phyloP scores from a whole-genome alignment of 2,888 invertebrate species.

The Dromius quadrimaculatus region DNA sequence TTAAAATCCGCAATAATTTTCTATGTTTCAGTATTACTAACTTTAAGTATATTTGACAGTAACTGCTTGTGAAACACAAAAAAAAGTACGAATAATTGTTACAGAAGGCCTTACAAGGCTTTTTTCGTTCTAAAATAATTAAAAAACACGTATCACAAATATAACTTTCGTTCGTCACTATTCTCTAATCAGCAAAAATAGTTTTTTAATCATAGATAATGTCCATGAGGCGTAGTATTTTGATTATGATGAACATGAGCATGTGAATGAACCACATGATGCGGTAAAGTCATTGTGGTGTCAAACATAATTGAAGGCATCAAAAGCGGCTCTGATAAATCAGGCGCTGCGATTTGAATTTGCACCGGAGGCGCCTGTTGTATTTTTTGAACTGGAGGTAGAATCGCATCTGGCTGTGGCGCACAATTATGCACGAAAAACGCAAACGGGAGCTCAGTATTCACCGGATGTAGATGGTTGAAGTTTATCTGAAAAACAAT shows the following conservation, averaged over 20 bases:
- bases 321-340: slow-evolving; percentile 61
- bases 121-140: no score
- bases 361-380: slow-evolving; percentile 59
- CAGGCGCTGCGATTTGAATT: slow-evolving; percentile 59
- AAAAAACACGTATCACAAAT: no score
- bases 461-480: slow-evolving; percentile 63
- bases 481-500: slow-evolving; percentile 63
- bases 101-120: no score
- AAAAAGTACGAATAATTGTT: no score
- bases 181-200: no score
- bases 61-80: no score
- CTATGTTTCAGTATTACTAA: no score
- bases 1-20: no score
- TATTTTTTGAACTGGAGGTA: slow-evolving; percentile 59
- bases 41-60: no score
- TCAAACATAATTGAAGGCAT: slow-evolving; percentile 63
- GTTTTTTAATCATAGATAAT: slow-evolving; percentile 54
- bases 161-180: no score
- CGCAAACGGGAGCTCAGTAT: slow-evolving; percentile 59
- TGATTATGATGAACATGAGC: slow-evolving; percentile 58
- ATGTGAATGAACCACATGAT: slow-evolving; percentile 62
- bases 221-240: slow-evolving; percentile 53
- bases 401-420: slow-evolving; percentile 62
- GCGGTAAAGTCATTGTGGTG: slow-evolving; percentile 59
- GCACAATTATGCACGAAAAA: slow-evolving; percentile 64